Evolutionary conservation across 1,140 invertebrate species (phyloP).

Genomic region (Ericerus pela): DNA sequence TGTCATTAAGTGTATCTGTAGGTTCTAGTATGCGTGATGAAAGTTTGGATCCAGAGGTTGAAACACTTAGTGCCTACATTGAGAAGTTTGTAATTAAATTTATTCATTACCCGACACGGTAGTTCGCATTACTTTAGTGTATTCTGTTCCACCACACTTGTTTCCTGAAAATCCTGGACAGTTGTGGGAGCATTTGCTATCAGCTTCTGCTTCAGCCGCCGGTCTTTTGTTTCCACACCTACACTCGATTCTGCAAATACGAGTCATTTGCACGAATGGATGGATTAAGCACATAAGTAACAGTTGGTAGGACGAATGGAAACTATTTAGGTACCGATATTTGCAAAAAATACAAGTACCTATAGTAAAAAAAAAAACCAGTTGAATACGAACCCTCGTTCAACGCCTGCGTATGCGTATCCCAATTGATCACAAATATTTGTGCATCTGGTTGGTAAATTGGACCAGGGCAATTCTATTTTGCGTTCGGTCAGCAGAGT

Average conservation of each 20-base stretch:
- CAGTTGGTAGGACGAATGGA: neutral
- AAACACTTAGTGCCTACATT: no score
- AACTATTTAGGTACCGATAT: neutral
- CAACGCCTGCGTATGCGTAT: conserved; percentile 13
- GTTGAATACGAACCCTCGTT: neutral
- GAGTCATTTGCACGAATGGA: no score
- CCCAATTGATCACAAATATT: conserved; percentile 18
- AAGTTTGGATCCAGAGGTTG: no score
- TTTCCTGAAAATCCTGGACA: conserved; percentile 52
- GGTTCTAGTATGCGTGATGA: no score
- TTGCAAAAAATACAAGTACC: neutral
- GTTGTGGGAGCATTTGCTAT: conserved; percentile 54
- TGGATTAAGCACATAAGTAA: neutral
- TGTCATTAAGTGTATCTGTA: no score
- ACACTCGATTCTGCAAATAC: conserved; percentile 59
- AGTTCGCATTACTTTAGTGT: neutral
- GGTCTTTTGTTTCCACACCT: conserved; percentile 59
- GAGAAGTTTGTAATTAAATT: no score
- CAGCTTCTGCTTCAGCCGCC: conserved; percentile 38
- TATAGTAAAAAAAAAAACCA: no score
- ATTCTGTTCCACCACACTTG: conserved; percentile 71
- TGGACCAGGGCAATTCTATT: conserved; percentile 18
- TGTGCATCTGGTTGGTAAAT: conserved; percentile 19
- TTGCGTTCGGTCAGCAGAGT: conserved; percentile 13
- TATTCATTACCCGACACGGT: no score